Percentiles rank a stretch among this genome's conserved stretches.
phyloP scores from a whole-genome alignment of 37 sponge, comb jelly and placozoan genomes.

The Oopsacas minuta region DNA sequence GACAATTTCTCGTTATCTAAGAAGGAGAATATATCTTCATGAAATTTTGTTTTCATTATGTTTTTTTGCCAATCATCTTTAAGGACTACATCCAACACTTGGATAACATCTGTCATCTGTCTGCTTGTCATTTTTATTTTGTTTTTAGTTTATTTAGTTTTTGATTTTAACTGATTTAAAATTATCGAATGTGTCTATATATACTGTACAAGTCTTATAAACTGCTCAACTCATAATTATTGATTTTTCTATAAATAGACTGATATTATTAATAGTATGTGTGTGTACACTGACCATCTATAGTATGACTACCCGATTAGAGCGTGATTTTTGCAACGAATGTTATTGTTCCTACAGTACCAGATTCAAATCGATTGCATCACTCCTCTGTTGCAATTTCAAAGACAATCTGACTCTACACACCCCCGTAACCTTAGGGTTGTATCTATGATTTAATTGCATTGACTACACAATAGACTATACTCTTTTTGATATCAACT shows the following conservation, averaged over 20 bases:
- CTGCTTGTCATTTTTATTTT: not conserved
- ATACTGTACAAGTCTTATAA: not conserved
- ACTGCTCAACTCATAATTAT: not conserved
- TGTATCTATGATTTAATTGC: not conserved
- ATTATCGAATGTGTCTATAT: not conserved
- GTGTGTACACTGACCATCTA: not conserved
- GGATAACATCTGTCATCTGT: not conserved
- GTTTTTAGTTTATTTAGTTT: not conserved
- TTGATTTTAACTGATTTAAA: not conserved
- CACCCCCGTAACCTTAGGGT: not conserved
- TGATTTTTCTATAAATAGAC: not conserved
- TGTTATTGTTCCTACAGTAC: not conserved
- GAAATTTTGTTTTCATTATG: not conserved
- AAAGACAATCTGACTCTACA: not conserved
- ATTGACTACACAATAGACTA: not conserved
- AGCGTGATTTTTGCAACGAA: not conserved
- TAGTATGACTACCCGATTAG: not conserved
- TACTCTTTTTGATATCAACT: not conserved
- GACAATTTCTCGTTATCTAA: constrained; percentile 19
- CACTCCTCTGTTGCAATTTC: not conserved
- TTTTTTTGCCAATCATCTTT: constrained; percentile 8
- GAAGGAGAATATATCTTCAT: not conserved
- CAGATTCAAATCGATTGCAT: not conserved
- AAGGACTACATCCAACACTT: not conserved
- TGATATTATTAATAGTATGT: not conserved